Percentiles rank a stretch among this genome's conserved stretches.
Evolutionary conservation across 2,888 invertebrate species (phyloP).

Genomic region (Dasysyrphus tricinctus): DNA sequence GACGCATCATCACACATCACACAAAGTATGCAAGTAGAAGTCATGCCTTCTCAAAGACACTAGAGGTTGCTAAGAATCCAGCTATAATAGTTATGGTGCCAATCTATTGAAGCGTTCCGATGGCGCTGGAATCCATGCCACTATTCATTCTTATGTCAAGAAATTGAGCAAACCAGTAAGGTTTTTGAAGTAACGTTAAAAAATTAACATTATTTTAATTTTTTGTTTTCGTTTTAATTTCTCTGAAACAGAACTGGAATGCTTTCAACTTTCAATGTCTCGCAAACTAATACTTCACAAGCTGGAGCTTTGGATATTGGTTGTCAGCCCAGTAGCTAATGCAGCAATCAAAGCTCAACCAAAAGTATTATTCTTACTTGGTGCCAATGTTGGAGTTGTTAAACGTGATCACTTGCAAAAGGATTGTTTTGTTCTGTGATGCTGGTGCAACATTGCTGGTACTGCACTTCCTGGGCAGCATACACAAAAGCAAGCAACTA

Average conservation of each 20-base stretch:
- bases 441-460: constrained; percentile 96
- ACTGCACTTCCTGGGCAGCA: constrained; percentile 97
- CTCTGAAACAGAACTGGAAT: constrained; percentile 86
- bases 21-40: constrained; percentile 89
- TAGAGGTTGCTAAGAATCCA: constrained; percentile 93
- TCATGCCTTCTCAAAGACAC: constrained; percentile 88
- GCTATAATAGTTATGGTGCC: constrained; percentile 95
- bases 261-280: constrained; percentile 96
- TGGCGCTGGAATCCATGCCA: constrained; percentile 90
- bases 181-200: neutral
- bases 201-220: no score
- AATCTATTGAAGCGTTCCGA: constrained; percentile 91
- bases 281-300: constrained; percentile 96
- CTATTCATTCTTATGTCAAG: constrained; percentile 89
- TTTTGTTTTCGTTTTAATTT: neutral
- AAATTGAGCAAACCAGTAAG: constrained; percentile 85
- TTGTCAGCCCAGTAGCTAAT: constrained; percentile 90
- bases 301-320: constrained; percentile 98
- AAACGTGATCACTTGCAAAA: constrained; percentile 90
- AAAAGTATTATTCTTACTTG: constrained; percentile 93
- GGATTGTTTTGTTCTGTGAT: constrained; percentile 95
- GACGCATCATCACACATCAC: constrained; percentile 90
- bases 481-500: constrained; percentile 99
- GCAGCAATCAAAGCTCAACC: constrained; percentile 87
- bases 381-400: constrained; percentile 96